phyloP scores from a whole-genome alignment of 2,888 invertebrate genomes.

The Apotomis turbidana region DNA sequence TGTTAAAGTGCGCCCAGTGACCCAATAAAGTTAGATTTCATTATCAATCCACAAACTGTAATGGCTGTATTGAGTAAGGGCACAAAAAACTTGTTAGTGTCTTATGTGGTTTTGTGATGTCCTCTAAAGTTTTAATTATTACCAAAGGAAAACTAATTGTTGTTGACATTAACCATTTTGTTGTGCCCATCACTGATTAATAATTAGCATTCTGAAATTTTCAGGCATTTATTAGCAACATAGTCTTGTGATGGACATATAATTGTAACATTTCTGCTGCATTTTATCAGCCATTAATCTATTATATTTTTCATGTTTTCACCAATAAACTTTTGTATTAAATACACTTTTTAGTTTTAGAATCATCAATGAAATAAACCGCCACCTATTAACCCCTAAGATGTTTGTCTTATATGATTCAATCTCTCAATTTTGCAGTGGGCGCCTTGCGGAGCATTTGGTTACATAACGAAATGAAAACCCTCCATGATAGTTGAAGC shows the following conservation, averaged over 20 bases:
- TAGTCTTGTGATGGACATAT: slow-evolving; percentile 81
- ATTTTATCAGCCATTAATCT: slow-evolving; percentile 84
- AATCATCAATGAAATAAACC: slow-evolving; percentile 82
- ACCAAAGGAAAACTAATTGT: slow-evolving; percentile 71
- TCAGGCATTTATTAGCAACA: slow-evolving; percentile 83
- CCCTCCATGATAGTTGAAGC: not conserved
- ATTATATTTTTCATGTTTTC: slow-evolving; percentile 85
- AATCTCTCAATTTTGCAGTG: slow-evolving; percentile 28
- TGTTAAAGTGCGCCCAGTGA: slow-evolving; percentile 74
- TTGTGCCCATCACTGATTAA: slow-evolving; percentile 78
- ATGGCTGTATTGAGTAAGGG: slow-evolving; percentile 80
- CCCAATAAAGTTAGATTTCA: slow-evolving; percentile 67
- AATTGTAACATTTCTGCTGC: slow-evolving; percentile 84
- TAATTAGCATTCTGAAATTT: slow-evolving; percentile 77
- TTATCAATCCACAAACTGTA: slow-evolving; percentile 67
- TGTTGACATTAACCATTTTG: slow-evolving; percentile 81
- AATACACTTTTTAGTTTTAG: slow-evolving; percentile 84
- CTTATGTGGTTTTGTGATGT: slow-evolving; percentile 76
- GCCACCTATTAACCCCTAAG: slow-evolving; percentile 78
- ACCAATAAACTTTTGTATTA: slow-evolving; percentile 85
- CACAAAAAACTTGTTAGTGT: slow-evolving; percentile 83
- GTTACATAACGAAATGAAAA: not conserved
- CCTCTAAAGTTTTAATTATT: slow-evolving; percentile 66
- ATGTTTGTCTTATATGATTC: slow-evolving; percentile 62
- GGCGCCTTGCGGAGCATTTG: slow-evolving; percentile 12